Evolutionary conservation across 2,888 invertebrate species (phyloP), one percentile per base, ranked within the genome.

Genomic region (Cataglyphis altisquamis): DNA sequence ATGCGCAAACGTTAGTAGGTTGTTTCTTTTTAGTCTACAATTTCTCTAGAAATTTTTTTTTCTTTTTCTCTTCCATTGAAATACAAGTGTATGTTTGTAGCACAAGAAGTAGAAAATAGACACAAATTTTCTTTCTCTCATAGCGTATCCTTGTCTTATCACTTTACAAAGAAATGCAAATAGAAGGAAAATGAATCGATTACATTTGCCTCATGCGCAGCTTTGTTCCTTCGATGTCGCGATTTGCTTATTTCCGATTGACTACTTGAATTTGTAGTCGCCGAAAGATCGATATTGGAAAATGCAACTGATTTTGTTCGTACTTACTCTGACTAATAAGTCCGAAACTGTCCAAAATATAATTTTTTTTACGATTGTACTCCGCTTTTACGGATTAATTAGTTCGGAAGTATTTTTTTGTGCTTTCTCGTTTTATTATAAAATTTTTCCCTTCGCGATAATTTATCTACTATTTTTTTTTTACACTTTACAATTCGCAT

Each of bases 351-450:
- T 72, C 32, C 1, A 25, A 70, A 48, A n/a, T 62, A 62, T 70
- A 70, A 68, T 15, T 15, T 78, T 45, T 45, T 18, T 60, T 12
- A 36, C 18, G 32, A 18, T 80, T 78, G 32, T 21, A 21, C 36
- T 32, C 45, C 15, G 4, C 12, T 12, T 9, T 72, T 62, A 57
- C 36, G 60, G 72, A 80, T 80, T 80, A 80, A 80, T 80, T 80
- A 80, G 45, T n/a, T 60, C 8, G 8, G 25, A 21, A 60, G 45
- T 60, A 12, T 77, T 18, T 32, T 60, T 52, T 60, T 10, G 57
- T 32, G 15, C 41, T 70, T 45, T 60, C n/a, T 80, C 25, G 36
- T 41, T 70, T 78, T 78, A 80, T 72, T 15, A 80, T 45, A 15
- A 80, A 70, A 70, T 80, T 60, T 25, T 39, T 25, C 36, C 60